Conservation (phyloP, 1,140 invertebrate species). For the Trypoxylus dichotomus region DNA sequence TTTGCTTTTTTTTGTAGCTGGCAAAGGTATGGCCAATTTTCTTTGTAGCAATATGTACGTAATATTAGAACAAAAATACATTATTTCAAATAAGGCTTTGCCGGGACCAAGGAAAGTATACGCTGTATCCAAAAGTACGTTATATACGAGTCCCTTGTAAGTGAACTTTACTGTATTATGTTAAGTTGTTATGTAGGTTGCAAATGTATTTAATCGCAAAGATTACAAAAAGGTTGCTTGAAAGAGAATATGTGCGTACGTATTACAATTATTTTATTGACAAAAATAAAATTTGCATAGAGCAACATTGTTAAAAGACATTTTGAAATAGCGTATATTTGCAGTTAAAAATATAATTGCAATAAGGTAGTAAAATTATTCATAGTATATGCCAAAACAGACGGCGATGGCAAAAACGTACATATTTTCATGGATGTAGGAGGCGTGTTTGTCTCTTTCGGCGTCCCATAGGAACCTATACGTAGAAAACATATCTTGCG, state of each 20-base stretch:
- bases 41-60: too few species aligned
- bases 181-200: too few species aligned
- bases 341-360: not conserved
- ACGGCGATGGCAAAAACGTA: constrained; percentile 59
- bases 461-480: constrained; percentile 63
- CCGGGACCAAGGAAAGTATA: too few species aligned
- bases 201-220: too few species aligned
- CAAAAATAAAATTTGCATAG: constrained; percentile 1
- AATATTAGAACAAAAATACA: too few species aligned
- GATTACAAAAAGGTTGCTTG: too few species aligned
- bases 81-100: too few species aligned
- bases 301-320: not conserved
- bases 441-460: constrained; percentile 59
- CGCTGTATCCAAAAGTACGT: too few species aligned
- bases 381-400: constrained; percentile 63
- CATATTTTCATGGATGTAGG: constrained; percentile 58
- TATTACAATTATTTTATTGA: not conserved
- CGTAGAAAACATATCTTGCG: constrained; percentile 57
- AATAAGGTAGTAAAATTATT: constrained; percentile 49
- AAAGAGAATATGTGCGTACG: not conserved
- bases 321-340: not conserved
- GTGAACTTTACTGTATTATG: too few species aligned
- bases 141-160: too few species aligned
- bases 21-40: too few species aligned
- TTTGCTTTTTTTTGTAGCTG: too few species aligned